Evolutionary conservation across 2,888 invertebrate genomes (phyloP).

Genomic region (Mayetiola destructor): DNA sequence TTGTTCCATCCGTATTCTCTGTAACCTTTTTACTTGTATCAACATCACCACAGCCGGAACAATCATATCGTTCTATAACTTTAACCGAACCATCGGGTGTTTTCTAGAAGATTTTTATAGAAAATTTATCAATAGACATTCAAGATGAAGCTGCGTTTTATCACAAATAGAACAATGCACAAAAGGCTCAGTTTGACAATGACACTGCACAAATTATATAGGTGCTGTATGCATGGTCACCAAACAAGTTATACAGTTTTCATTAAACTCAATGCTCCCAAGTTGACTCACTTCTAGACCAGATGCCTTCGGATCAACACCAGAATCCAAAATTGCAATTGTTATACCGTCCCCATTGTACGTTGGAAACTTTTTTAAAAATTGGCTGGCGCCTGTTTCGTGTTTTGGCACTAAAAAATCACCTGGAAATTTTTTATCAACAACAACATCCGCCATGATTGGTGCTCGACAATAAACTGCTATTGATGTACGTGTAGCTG

Average conservation of each 20-base stretch:
- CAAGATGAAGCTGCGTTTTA: constrained; percentile 21
- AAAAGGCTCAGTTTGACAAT: neutral
- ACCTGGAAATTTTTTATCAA: constrained; percentile 60
- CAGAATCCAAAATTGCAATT: constrained; percentile 95
- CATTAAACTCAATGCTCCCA: too few species aligned
- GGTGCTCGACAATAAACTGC: constrained; percentile 3
- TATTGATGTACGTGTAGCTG: neutral
- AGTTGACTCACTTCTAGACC: constrained; percentile 68
- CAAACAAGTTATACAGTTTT: too few species aligned
- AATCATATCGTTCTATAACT: constrained; percentile 88
- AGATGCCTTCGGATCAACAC: constrained; percentile 90
- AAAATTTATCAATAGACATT: neutral
- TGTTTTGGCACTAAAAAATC: constrained; percentile 83
- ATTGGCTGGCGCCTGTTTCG: constrained; percentile 80
- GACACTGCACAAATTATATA: constrained; percentile 4
- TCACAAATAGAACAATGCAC: neutral
- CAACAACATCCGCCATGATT: constrained; percentile 21
- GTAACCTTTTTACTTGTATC: constrained; percentile 67
- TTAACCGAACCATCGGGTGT: constrained; percentile 82
- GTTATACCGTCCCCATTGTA: constrained; percentile 84
- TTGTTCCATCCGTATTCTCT: constrained; percentile 50
- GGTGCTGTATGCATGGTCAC: neutral
- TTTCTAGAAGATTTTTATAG: constrained; percentile 40
- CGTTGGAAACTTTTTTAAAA: constrained; percentile 73
- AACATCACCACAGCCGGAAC: constrained; percentile 94